Conservation (phyloP, 2,888 invertebrate species). For the Hipparchia semele region DNA sequence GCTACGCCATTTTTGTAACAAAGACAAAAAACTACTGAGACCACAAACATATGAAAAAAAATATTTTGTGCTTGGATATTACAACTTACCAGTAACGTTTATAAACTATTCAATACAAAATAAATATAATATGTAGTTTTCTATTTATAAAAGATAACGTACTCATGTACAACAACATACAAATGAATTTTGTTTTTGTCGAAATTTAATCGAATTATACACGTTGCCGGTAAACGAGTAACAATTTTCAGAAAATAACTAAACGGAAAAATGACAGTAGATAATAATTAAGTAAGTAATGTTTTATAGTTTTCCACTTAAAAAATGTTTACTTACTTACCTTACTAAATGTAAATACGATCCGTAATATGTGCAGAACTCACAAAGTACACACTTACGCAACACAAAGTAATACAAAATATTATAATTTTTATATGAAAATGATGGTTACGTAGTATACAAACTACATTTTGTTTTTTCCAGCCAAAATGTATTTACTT, state of each 20-base stretch:
- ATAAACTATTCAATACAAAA: background rate
- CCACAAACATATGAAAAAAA: background rate
- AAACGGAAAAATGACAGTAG: slow-evolving; percentile 1
- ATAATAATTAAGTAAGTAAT: background rate
- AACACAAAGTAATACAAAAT: background rate
- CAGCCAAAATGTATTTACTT: slow-evolving; percentile 22
- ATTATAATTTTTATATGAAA: background rate
- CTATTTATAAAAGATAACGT: background rate
- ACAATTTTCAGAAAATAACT: background rate
- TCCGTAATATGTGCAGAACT: background rate
- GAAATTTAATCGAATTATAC: background rate
- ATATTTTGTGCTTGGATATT: background rate
- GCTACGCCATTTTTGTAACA: slow-evolving; percentile 34
- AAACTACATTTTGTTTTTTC: slow-evolving; percentile 2
- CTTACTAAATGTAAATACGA: background rate
- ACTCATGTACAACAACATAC: too few relatives aligned
- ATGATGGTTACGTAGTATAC: background rate
- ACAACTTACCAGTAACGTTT: slow-evolving; percentile 1
- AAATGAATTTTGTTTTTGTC: background rate
- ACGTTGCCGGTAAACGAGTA: background rate
- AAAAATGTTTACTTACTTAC: background rate
- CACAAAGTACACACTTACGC: background rate
- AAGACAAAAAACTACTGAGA: background rate
- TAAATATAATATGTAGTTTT: background rate
- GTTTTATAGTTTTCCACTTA: background rate